phyloP scores from a whole-genome alignment of 2,797 vertebrate genomes.

The Enteromius afrohamiltoni region DNA sequence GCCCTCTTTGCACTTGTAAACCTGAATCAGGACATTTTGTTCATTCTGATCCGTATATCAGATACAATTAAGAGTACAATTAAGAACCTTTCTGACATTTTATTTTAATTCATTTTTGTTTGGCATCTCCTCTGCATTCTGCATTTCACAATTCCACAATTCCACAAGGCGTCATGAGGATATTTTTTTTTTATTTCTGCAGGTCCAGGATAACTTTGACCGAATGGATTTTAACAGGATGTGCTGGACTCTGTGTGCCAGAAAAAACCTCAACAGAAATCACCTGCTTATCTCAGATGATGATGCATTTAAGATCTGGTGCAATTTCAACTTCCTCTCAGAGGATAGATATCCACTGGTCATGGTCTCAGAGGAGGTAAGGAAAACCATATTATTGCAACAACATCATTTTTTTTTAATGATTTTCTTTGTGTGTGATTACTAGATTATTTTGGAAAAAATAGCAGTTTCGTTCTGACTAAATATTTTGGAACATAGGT shows the following conservation, averaged over 20 bases:
- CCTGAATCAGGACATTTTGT: conserved; percentile 33
- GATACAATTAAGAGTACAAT: conserved; percentile 1
- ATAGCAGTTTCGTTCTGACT: background rate
- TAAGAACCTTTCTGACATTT: background rate
- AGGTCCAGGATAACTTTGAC: conserved; percentile 93
- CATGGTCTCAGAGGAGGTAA: conserved; percentile 95
- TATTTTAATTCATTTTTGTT: background rate
- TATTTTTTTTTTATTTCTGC: conserved; percentile 5
- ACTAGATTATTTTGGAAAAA: background rate
- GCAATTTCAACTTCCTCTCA: conserved; percentile 97
- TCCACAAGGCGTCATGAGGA: background rate
- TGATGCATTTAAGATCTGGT: conserved; percentile 95
- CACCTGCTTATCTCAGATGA: conserved; percentile 86
- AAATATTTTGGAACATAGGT: background rate
- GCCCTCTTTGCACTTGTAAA: conserved; percentile 52
- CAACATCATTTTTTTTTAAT: background rate
- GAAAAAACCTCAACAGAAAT: conserved; percentile 88
- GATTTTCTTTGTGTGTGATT: background rate
- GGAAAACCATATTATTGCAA: background rate
- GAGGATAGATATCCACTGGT: conserved; percentile 93
- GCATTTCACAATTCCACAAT: background rate
- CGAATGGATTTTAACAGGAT: conserved; percentile 93
- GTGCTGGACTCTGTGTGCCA: conserved; percentile 95
- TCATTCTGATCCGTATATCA: conserved; percentile 30
- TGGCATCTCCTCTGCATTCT: background rate